These are phyloP conservation scores for Mohoua ochrocephala DNA, from an alignment of 2,113 vertebrate species.

Conservation along the genomic window DNA sequence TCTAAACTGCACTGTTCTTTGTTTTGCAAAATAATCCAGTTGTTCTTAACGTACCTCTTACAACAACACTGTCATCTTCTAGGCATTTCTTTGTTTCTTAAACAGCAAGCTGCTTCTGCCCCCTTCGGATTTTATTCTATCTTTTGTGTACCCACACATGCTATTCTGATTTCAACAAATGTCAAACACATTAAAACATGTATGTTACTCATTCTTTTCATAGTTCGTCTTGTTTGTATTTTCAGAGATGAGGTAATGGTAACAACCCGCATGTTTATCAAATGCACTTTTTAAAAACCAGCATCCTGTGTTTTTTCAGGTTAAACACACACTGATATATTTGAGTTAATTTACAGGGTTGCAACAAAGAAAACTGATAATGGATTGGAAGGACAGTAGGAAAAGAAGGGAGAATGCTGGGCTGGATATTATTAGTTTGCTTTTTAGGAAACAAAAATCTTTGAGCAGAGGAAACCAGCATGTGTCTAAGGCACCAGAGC, in stretches of 20 bases:
- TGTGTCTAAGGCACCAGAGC: not conserved
- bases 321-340: not conserved
- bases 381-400: not conserved
- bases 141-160: not conserved
- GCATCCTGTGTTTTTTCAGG: not conserved
- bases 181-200: not conserved
- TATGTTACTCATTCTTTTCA: not conserved
- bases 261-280: not conserved
- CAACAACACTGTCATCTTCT: not conserved
- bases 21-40: not conserved
- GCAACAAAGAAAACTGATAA: not conserved
- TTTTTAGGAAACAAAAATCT: not conserved
- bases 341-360: not conserved
- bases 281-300: not conserved
- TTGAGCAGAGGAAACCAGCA: not conserved
- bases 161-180: not conserved
- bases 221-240: not conserved
- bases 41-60: not conserved
- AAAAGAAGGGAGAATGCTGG: not conserved
- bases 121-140: not conserved
- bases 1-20: not conserved
- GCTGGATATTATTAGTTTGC: not conserved
- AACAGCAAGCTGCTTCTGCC: not conserved
- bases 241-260: not conserved
- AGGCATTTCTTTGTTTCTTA: not conserved